Percentiles rank a stretch among this genome's conserved stretches.
phyloP scores from a whole-genome alignment of 2,888 invertebrate species.

The Scelioninae gen. 2 region DNA sequence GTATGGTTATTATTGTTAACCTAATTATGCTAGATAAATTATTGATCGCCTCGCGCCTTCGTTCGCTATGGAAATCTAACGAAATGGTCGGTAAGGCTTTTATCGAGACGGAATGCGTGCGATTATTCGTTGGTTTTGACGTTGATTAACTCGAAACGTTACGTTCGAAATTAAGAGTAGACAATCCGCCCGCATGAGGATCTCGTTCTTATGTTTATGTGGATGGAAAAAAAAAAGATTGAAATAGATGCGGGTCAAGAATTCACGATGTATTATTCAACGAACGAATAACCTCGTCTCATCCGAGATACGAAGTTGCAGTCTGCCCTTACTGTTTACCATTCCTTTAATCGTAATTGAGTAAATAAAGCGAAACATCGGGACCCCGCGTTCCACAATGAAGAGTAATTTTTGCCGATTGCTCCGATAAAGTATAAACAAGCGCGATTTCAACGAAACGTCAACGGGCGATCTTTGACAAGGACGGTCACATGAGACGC shows the following conservation, averaged over 20 bases:
- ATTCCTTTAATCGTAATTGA: constrained; percentile 35
- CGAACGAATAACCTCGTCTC: constrained; percentile 33
- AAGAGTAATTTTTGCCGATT: constrained; percentile 35
- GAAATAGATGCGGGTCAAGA: constrained; percentile 61
- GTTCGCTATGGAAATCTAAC: constrained; percentile 6
- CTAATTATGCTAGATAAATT: constrained; percentile 32
- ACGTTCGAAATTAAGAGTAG: constrained; percentile 26
- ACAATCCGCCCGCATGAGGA: constrained; percentile 59
- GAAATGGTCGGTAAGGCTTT: neutral
- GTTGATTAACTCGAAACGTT: constrained; percentile 45
- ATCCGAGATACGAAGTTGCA: constrained; percentile 48
- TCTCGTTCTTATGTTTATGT: constrained; percentile 57
- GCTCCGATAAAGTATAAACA: neutral
- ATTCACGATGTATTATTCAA: constrained; percentile 52
- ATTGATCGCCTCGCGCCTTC: constrained; percentile 9
- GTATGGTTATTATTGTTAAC: constrained; percentile 24
- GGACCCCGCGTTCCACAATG: constrained; percentile 44
- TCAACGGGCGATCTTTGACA: constrained; percentile 3
- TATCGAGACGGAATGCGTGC: too few species aligned
- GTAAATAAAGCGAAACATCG: constrained; percentile 40
- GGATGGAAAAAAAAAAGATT: constrained; percentile 46
- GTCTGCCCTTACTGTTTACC: constrained; percentile 39
- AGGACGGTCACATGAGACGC: neutral
- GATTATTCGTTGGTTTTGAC: constrained; percentile 30
- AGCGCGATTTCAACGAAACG: constrained; percentile 16